Base-by-base conservation (phyloP, 1,140 invertebrate species). In the Halictus rubicundus region DNA sequence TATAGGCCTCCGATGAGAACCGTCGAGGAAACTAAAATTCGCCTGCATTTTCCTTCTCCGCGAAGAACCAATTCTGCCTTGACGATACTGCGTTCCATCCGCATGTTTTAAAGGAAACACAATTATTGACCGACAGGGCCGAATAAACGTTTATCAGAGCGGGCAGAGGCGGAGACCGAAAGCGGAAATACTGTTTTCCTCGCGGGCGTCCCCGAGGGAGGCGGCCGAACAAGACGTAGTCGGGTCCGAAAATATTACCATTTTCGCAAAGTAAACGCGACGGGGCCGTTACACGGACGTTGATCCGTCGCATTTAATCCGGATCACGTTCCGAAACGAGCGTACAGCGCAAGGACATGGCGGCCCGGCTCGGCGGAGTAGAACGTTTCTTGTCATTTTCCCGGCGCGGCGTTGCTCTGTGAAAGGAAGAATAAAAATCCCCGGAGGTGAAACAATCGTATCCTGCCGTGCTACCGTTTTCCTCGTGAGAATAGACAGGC, bases 401-500 rank as follows among this genome's bases (percentile, higher is more conserved):
- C 21, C 4, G 19, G 3, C 63, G 63, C 32, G 10, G 37, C 63
- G 37, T n/a, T n/a, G n/a, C n/a, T n/a, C n/a, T n/a, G n/a, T n/a
- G n/a, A 23, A 65, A 42, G 39, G n/a, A 65, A 65, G 63, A 42
- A 42, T 42, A 42, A 42, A 65, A 65, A 42, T 23, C 0, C 21
- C 12, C n/a, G n/a, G 21, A 32, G 7, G 21, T 8, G 9, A 65
- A 65, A 65, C 63, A 65, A 65, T 65, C 37, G 37, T 64, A 64
- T 65, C 63, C 63, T 8, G 27, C 42, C 42, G 2, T 1, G 42
- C 42, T 46, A 46, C 42, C 42, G 42, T 46, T 71, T 81, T 60
- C 63, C 39, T 73, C 73, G 68, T 73, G 74, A 84, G 79, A 84
- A 81, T 81, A 72, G 63, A 49, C 68, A 63, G 16, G 12, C 49